phyloP scores from a whole-genome alignment of 1,140 invertebrate genomes.

The Rhynchophorus ferrugineus region DNA sequence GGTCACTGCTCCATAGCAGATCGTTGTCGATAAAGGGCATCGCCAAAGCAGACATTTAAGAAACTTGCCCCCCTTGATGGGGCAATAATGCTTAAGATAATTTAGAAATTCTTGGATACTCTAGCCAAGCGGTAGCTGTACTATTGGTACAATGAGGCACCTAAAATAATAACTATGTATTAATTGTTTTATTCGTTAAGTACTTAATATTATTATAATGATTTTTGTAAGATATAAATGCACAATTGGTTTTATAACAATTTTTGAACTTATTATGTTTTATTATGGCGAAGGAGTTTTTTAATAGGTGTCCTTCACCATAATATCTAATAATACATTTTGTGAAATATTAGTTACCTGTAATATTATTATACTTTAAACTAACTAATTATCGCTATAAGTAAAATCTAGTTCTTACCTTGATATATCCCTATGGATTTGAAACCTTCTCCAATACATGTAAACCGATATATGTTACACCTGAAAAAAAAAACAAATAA shows the following conservation, averaged over 20 bases:
- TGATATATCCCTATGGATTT: conserved; percentile 58
- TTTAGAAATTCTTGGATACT: no score
- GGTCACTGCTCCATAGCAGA: conserved; percentile 83
- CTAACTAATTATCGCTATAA: neutral
- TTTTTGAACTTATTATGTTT: no score
- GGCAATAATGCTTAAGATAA: conserved; percentile 15
- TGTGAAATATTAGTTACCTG: no score
- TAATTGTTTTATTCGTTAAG: neutral
- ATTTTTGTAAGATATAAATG: no score
- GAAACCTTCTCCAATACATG: conserved; percentile 57
- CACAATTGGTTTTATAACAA: no score
- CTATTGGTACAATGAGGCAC: conserved; percentile 16
- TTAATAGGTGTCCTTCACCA: no score
- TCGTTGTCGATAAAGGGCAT: conserved; percentile 95
- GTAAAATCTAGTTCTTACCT: conserved; percentile 43
- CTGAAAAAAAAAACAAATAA: conserved; percentile 39
- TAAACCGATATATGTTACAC: conserved; percentile 43
- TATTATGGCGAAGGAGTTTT: no score
- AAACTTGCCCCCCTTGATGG: conserved; percentile 17
- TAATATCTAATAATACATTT: no score
- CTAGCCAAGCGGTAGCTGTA: conserved; percentile 10
- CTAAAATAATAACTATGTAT: conserved; percentile 6
- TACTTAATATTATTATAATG: no score
- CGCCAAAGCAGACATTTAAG: conserved; percentile 53
- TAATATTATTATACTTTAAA: conserved; percentile 16